Evolutionary conservation across 2,797 vertebrate genomes (phyloP), one percentile per base, ranked within the genome.

Genomic region (Hyperoplus lanceolatus): DNA sequence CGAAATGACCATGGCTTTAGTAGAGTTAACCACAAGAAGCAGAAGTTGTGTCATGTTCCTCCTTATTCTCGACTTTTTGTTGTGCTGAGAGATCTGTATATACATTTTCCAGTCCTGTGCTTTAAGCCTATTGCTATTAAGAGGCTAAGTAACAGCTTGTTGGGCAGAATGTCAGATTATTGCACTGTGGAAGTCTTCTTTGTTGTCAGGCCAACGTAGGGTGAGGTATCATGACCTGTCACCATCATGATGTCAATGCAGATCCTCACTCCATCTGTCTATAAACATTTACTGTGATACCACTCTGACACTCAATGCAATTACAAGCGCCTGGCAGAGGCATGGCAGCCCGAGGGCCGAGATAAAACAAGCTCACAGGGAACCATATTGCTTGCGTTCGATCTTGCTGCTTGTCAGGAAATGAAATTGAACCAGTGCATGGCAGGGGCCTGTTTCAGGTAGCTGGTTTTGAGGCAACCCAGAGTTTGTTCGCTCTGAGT

Each of bases 231-330:
- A 77, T 81, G 87, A 81, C 81, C 90, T 87, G 93, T 93, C 93
- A 85, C 83, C 78, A 87, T 78, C 89, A 86, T 82, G 87, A 77
- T 80, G 86, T 90, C 65, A 71, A 70, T 75, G 83, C 89, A 87
- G 91, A 94, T 93, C 89, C 88, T 80, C 82, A 38, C 82, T 90
- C 94, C 95, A 95, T 95, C 94, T 95, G 94, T 92, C 91, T 81
- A 78, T 83, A 80, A 81, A 86, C 83, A 71, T 90, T 82, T 81
- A 87, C 84, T 81, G 88, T 80, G 84, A 90, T 83, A 87, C 89
- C 79, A 75, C 87, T 87, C 86, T 79, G 90, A 92, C 91, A 79
- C 85, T 75, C 78, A 38, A 49, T 77, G 80, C 89, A 92, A 94
- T 94, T 94, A 93, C 90, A 92, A 80, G 77, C 70, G 54, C 68